phyloP scores from a whole-genome alignment of 2,797 vertebrate genomes.

The Sebastes flavidus region DNA sequence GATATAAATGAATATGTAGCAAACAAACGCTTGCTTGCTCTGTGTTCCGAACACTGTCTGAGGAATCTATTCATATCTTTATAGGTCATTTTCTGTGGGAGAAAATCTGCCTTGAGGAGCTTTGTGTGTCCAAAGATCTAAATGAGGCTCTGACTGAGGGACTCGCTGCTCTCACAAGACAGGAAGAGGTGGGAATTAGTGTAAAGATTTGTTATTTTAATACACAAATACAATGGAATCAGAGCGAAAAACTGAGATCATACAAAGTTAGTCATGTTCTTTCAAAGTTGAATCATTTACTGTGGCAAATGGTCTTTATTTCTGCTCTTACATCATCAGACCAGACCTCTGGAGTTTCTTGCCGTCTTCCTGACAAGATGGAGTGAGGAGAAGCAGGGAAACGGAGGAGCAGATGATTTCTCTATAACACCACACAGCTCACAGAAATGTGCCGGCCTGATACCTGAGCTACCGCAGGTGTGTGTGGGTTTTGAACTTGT shows the following conservation, averaged over 20 bases:
- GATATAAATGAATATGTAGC: too few species aligned
- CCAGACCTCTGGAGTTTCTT: constrained; percentile 83
- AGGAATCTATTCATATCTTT: neutral
- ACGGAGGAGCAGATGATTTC: neutral
- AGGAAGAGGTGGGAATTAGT: constrained; percentile 68
- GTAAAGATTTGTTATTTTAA: neutral
- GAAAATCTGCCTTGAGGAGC: constrained; percentile 62
- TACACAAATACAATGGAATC: neutral
- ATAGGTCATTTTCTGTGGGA: constrained; percentile 86
- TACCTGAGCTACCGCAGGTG: constrained; percentile 63
- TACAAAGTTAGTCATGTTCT: neutral
- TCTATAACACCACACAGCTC: constrained; percentile 2
- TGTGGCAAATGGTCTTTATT: neutral
- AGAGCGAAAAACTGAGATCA: neutral
- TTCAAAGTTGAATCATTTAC: neutral
- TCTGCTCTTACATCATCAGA: constrained; percentile 63
- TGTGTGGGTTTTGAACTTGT: constrained; percentile 64
- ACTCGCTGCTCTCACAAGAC: constrained; percentile 71
- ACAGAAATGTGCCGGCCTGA: neutral
- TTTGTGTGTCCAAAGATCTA: constrained; percentile 71
- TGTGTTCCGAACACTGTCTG: neutral
- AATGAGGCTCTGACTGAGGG: constrained; percentile 76
- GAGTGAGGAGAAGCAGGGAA: constrained; percentile 25
- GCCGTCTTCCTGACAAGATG: constrained; percentile 77
- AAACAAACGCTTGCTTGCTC: neutral